Evolutionary conservation across 2,797 vertebrate genomes (phyloP).

Genomic region (Mus spretus): DNA sequence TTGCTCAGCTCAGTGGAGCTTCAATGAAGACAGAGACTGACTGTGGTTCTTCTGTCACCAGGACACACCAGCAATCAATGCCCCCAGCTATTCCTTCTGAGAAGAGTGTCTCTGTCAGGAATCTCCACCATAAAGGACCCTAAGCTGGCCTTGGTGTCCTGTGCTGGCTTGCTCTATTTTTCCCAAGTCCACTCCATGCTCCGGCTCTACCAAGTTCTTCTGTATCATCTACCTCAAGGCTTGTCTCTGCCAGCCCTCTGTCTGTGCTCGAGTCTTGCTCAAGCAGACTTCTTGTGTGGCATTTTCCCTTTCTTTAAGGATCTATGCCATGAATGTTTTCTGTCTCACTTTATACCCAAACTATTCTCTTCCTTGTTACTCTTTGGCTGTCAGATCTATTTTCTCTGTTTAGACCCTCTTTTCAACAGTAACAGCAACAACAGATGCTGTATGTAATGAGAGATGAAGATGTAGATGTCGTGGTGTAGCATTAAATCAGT

Average conservation of each 20-base stretch:
- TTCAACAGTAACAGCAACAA: not conserved
- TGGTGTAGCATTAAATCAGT: not conserved
- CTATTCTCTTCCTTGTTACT: too few relatives aligned
- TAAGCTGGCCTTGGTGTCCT: not conserved
- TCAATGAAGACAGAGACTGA: not conserved
- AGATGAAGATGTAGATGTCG: not conserved
- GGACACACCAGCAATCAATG: not conserved
- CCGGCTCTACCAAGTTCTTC: not conserved
- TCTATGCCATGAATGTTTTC: not conserved
- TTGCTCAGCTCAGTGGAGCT: fast-evolving
- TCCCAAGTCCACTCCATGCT: fast-evolving
- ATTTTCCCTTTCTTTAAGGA: not conserved
- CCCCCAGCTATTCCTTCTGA: not conserved
- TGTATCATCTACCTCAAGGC: not conserved
- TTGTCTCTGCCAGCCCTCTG: not conserved
- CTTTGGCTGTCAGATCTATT: not conserved
- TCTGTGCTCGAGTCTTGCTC: not conserved
- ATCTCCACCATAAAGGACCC: not conserved
- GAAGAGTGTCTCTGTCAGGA: not conserved
- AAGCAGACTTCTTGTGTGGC: not conserved
- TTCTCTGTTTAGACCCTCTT: not conserved
- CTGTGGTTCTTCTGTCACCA: not conserved
- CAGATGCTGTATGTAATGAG: not conserved
- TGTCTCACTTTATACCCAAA: not conserved
- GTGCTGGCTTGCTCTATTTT: too few relatives aligned